A percentile compares a stretch with the other conserved stretches of the same genome.
These are phyloP conservation scores for Asobara japonica DNA, from an alignment of 1,140 invertebrate species.

Conservation along the genomic window DNA sequence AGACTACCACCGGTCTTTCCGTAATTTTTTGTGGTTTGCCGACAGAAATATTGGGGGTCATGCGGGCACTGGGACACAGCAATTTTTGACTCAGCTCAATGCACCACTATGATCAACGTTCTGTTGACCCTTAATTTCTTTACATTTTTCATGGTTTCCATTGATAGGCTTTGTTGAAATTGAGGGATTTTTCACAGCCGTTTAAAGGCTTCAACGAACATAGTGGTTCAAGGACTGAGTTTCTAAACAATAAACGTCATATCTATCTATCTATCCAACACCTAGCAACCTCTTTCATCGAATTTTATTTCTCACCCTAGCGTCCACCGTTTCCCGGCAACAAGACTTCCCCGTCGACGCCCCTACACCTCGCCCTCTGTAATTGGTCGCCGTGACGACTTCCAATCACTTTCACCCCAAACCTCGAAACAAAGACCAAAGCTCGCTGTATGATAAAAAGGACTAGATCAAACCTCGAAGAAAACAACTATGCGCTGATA, in stretches of 20 bases:
- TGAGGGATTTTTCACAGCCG: too few species aligned
- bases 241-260: too few species aligned
- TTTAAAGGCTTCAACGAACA: too few species aligned
- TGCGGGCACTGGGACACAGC: neutral
- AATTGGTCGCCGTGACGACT: neutral
- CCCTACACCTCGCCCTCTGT: neutral
- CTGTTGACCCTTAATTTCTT: conserved; percentile 19
- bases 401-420: neutral
- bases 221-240: too few species aligned
- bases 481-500: too few species aligned
- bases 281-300: neutral
- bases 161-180: too few species aligned
- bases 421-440: neutral
- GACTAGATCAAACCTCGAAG: too few species aligned
- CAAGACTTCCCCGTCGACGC: neutral
- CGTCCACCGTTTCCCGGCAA: neutral
- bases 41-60: conserved; percentile 31
- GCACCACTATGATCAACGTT: neutral
- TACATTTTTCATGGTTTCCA: neutral
- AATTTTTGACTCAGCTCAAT: neutral
- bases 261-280: neutral
- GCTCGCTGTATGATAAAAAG: too few species aligned
- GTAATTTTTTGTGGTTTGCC: neutral
- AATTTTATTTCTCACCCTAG: neutral
- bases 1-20: neutral